These are phyloP conservation scores for Lycia hirtaria DNA, from an alignment of 2,888 invertebrate species.

Conservation along the genomic window DNA sequence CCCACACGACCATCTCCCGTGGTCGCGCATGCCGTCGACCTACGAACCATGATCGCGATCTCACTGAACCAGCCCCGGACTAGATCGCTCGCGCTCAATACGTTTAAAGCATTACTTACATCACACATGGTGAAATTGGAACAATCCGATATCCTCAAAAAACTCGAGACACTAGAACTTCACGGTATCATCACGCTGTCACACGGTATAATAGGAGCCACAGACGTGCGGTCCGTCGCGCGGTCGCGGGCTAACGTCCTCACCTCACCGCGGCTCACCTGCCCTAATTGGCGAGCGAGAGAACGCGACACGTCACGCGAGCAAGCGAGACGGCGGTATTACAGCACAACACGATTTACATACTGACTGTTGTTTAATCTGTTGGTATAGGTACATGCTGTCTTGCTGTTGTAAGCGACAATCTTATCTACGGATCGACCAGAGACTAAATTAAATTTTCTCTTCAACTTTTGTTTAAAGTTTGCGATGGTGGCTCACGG, in stretches of 20 bases:
- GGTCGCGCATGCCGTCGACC: conserved; percentile 70
- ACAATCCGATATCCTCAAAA: conserved; percentile 52
- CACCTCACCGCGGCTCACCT: conserved; percentile 54
- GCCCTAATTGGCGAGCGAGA: conserved; percentile 66
- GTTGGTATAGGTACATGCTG: background rate
- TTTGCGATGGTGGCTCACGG: background rate
- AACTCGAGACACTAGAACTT: conserved; percentile 56
- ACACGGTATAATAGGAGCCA: background rate
- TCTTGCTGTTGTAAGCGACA: background rate
- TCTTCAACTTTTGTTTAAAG: background rate
- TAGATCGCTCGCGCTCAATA: conserved; percentile 67
- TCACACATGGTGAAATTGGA: conserved; percentile 69
- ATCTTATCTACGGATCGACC: background rate
- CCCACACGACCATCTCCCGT: conserved; percentile 40
- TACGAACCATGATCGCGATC: conserved; percentile 72
- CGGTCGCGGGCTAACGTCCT: conserved; percentile 78
- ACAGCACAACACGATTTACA: conserved; percentile 64
- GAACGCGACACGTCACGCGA: conserved; percentile 51
- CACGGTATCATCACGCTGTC: conserved; percentile 72
- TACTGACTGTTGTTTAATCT: conserved; percentile 1
- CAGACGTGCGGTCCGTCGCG: conserved; percentile 60
- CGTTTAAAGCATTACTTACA: conserved; percentile 66
- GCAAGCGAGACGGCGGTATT: conserved; percentile 65
- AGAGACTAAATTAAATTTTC: background rate
- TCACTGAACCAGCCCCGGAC: conserved; percentile 60